Evolutionary conservation across 2,797 vertebrate genomes (phyloP), one percentile per base, ranked within the genome.

Genomic region (Gymnocypris eckloni): DNA sequence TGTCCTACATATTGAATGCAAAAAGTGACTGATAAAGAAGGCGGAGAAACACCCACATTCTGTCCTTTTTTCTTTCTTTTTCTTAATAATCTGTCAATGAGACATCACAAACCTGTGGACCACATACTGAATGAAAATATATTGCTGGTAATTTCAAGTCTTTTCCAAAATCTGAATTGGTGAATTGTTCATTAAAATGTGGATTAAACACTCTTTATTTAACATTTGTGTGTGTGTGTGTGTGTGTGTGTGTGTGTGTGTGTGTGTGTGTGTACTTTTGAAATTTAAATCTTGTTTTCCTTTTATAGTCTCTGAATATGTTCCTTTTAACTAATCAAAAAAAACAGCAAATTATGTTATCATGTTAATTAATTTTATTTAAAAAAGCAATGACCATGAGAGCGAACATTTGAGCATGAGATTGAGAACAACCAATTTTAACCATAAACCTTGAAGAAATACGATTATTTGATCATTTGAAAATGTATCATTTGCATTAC

Each of bases 1-100:
- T 95, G 94, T 95, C 93, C 43, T 45, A 45, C 43, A 93, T 94
- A 95, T 95, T 89, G 93, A 95, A 93, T 90, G 91, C 89, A 90
- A 90, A 89, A 93, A 92, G 93, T 78, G 86, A 88, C 84, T 92
- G 93, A 94, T 94, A 94, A 95, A 93, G 88, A 90, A 92, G 92
- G 93, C 92, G 90, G 91, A 92, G 91, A 89, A 90, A 90, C 91
- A 69, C 90, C 86, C 89, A 82, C 83, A 52, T 66, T 86, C 66
- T 54, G 72, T 67, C 75, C 50, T 56, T 72, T 84, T 59, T 78
- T 61, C 28, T 33, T 13, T 28, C 41, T 22, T 8, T 22, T 22
- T 70, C 0, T 18, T 20, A 7, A 20, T 67, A 28, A 64, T 28
- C 4, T 66, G 78, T 67, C 56, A 81, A 61, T 77, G 15, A 88